Base-by-base conservation (phyloP, 2,797 vertebrate species). In the Petrocephalus schoutedeni region DNA sequence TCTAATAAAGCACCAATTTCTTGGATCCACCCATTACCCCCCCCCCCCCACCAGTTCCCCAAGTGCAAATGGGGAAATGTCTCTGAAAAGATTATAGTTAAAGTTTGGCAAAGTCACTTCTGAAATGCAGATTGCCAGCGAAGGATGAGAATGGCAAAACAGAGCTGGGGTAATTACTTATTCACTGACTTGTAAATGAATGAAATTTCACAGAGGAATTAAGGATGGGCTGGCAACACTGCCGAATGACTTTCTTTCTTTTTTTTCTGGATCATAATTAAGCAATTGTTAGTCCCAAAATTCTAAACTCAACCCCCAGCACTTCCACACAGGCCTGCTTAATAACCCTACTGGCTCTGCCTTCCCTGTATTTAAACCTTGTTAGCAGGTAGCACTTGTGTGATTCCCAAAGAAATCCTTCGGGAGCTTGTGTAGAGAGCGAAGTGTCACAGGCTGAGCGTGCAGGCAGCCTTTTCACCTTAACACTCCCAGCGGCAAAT, bases 281-380 rank as follows among this genome's bases (percentile, higher is more conserved):
- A 92, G 88, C 89, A 87, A 83, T 91, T 87, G 91, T 87, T 67
- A 87, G 89, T 90, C 87, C 86, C 89, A 89, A 80, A 87, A 90
- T 91, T 86, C 90, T 82, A 89, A 83, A 86, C 90, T 90, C 87
- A 89, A 90, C 91, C 61, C 90, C 90, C 90, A 92, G 93, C 91
- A 90, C 88, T 71, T 4, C 32, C 67, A 71, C 14, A 36, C 67
- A 71, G 67, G 32, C 67, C 67, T 71, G 12, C 67, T 41, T 71
- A 2, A 71, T 71, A 71, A 71, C 67, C 67, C 67, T 41, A 4
- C 67, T 71, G 67, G 67, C 77, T 61, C 58, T 0, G 87, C 89
- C 87, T 87, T 71, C 14, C 32, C 67, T 71, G 32, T 71, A 71
- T 71, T 74, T 74, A 74, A 74, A 74, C 36, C 67, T 74, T 74